A percentile compares a stretch with the other conserved stretches of the same genome.
Evolutionary conservation across 2,888 invertebrate genomes (phyloP).

Genomic region (Epinotia nisella): DNA sequence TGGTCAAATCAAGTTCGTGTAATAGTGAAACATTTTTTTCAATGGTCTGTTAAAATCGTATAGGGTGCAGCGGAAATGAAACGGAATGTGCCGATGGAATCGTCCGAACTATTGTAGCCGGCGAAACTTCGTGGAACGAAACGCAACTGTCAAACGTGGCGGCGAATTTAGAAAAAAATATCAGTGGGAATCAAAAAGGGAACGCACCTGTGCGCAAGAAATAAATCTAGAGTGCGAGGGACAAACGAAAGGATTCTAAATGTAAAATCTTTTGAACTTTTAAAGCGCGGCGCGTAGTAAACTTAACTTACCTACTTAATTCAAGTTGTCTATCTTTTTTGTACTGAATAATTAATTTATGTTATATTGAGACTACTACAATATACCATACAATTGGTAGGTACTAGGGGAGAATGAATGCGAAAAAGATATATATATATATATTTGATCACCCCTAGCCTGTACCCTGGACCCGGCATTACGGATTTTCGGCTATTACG

Average conservation of each 20-base stretch:
- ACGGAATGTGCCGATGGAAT: slow-evolving; percentile 44
- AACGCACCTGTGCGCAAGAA: slow-evolving; percentile 24
- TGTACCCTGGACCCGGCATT: no score
- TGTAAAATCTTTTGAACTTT: not conserved
- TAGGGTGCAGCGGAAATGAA: slow-evolving; percentile 44
- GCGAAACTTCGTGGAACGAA: slow-evolving; percentile 41
- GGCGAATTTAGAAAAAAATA: slow-evolving; percentile 41
- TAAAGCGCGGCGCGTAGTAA: no score
- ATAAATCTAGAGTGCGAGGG: slow-evolving; percentile 8
- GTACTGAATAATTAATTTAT: no score
- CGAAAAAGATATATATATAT: no score
- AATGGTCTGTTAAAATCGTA: slow-evolving; percentile 41
- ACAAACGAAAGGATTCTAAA: not conserved
- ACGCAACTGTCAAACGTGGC: slow-evolving; percentile 39
- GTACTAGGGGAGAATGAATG: no score
- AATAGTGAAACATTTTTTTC: slow-evolving; percentile 44
- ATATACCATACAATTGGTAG: no score
- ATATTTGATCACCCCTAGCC: no score
- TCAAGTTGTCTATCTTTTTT: no score
- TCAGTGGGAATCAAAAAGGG: slow-evolving; percentile 24
- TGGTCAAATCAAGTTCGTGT: slow-evolving; percentile 44
- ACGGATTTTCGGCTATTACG: no score
- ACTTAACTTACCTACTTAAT: no score
- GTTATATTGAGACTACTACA: no score
- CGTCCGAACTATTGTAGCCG: slow-evolving; percentile 44